Base-by-base conservation (phyloP, 2,888 invertebrate species). In the Tromatobia lineatoria region DNA sequence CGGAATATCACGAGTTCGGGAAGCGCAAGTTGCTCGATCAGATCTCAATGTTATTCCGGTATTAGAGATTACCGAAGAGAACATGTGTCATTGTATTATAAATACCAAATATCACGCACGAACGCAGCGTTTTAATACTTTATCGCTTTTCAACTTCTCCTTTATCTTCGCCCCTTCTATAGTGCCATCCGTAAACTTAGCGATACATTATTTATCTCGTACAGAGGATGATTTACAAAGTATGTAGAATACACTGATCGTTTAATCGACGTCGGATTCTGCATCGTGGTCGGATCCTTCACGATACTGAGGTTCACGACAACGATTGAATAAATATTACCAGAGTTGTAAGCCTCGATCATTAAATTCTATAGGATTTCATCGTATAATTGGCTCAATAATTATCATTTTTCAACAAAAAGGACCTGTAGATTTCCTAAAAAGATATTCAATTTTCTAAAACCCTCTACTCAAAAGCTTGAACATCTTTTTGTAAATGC, bases 41-140 rank as follows among this genome's bases (percentile, higher is more conserved):
- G 57, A 61, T 71, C 71, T 71, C 71, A 57, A 13, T 29, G 59
- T 69, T 54, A 77, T 71, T 76, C 75, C 76, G 77, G 50, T 77
- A 69, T 83, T 77, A 80, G 76, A 45, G 75, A 74, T 34, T 74
- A 80, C 67, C 52, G 47, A 75, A 54, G 52, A 78, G 61, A 71
- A 82, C 80, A 85, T 80, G 85, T 87, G 86, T 90, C 88, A 88
- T 88, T 90, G 89, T 90, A 89, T 88, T 87, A 90, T 90, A 88
- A 88, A 89, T 88, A 88, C 87, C 88, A 89, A 90, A 88, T 89
- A 89, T 84, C 84, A 86, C 74, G 87, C 86, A 87, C 84, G 69
- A 82, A 74, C 50, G 83, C 85, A 38, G 74, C 57, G 57, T 85
- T 85, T 54, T 57, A 18, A 69, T 61, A 73, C 69, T 79, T 59